Percentiles rank a stretch among this genome's conserved stretches.
phyloP scores from a whole-genome alignment of 2,113 vertebrate genomes.

The Rhabdornis inornatus region DNA sequence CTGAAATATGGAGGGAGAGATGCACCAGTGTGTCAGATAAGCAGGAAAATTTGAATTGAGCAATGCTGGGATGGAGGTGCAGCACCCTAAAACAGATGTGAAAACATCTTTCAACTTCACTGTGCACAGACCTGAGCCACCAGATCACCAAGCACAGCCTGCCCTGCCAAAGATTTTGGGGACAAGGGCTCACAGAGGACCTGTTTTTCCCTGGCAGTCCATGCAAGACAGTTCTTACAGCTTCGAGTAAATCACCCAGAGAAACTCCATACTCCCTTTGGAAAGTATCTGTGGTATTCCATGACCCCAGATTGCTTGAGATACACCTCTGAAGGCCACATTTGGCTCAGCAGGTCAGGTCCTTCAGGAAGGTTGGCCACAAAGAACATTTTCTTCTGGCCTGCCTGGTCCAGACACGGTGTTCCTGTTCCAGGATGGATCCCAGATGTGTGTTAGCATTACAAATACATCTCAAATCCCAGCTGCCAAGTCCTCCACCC shows the following conservation, averaged over 20 bases:
- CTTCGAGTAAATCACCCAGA: neutral
- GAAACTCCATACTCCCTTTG: neutral
- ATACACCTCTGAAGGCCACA: neutral
- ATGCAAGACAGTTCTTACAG: neutral
- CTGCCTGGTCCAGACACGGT: neutral
- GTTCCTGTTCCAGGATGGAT: conserved; percentile 9
- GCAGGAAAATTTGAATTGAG: neutral
- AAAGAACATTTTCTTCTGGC: conserved; percentile 12
- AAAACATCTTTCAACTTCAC: neutral
- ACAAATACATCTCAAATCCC: conserved; percentile 26
- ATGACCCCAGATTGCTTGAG: neutral
- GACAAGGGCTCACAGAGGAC: neutral
- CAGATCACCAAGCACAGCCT: neutral
- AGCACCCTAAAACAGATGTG: neutral
- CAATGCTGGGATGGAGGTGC: neutral
- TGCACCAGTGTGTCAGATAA: neutral
- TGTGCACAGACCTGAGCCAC: neutral
- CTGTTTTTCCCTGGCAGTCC: neutral
- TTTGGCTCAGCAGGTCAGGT: neutral
- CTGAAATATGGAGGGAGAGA: neutral
- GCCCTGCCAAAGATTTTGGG: neutral
- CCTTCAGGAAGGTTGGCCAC: neutral
- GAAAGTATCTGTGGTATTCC: neutral
- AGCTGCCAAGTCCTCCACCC: conserved; percentile 43
- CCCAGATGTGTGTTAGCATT: conserved; percentile 54